Evolutionary conservation across 2,113 vertebrate species (phyloP).

Genomic region (Xenopus laevis): DNA sequence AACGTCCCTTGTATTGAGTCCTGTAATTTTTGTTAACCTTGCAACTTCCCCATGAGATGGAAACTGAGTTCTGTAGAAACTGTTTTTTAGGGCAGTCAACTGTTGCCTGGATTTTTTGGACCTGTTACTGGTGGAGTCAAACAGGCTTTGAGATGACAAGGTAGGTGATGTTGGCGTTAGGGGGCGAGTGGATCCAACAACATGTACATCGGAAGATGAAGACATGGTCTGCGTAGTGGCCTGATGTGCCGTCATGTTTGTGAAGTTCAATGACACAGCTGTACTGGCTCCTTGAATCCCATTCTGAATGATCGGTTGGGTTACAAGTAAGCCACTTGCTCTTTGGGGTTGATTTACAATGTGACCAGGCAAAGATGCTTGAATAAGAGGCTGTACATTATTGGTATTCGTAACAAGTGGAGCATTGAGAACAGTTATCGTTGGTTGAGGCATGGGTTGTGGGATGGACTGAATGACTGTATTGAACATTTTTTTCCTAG

Average conservation of each 20-base stretch:
- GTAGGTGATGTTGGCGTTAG: conserved; percentile 62
- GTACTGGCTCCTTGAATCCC: conserved; percentile 82
- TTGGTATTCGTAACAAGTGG: conserved; percentile 76
- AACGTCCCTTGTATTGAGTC: conserved; percentile 86
- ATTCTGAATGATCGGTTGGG: conserved; percentile 85
- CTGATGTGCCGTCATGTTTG: conserved; percentile 74
- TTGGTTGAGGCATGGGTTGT: conserved; percentile 62
- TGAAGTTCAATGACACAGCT: conserved; percentile 79
- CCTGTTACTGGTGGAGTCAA: conserved; percentile 83
- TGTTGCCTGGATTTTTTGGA: conserved; percentile 96
- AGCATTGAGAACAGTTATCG: conserved; percentile 87
- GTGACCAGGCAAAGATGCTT: conserved; percentile 73
- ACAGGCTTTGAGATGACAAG: conserved; percentile 67
- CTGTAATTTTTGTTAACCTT: conserved; percentile 81
- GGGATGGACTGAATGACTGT: conserved; percentile 90
- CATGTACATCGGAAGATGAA: conserved; percentile 63
- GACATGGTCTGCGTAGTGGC: conserved; percentile 70
- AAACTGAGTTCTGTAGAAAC: conserved; percentile 85
- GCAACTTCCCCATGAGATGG: conserved; percentile 90
- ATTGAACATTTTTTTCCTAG: conserved; percentile 96
- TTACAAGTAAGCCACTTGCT: conserved; percentile 82
- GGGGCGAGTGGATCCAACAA: conserved; percentile 66
- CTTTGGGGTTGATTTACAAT: conserved; percentile 77
- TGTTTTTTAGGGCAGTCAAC: conserved; percentile 85
- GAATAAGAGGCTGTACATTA: conserved; percentile 79